A percentile compares a stretch with the other conserved stretches of the same genome.
Conservation (phyloP, 2,113 vertebrate species). For the Prionailurus viverrinus region DNA sequence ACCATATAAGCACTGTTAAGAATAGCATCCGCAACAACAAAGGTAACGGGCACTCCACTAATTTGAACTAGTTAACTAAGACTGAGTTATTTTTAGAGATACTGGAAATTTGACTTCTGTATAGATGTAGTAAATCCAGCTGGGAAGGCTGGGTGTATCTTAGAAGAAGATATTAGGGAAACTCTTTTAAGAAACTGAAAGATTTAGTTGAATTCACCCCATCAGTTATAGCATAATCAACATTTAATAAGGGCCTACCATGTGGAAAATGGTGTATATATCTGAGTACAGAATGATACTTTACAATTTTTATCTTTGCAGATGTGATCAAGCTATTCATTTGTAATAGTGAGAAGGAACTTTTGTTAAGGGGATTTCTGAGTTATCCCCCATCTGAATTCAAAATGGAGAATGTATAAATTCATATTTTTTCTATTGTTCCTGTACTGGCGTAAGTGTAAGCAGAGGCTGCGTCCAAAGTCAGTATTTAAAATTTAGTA, state of each 20-base stretch:
- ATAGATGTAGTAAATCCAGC: not conserved
- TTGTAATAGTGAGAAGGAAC: not conserved
- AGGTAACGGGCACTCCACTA: not conserved
- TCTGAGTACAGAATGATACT: not conserved
- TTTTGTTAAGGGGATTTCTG: not conserved
- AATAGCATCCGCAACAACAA: not conserved
- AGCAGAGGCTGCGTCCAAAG: slow-evolving; percentile 31
- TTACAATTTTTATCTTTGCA: not conserved
- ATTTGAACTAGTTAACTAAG: not conserved
- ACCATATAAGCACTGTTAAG: not conserved
- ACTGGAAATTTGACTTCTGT: not conserved
- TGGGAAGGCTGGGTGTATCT: not conserved
- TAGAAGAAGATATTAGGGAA: not conserved
- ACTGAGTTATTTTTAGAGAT: not conserved
- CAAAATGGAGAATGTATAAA: not conserved
- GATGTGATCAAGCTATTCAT: not conserved
- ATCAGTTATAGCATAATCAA: not conserved
- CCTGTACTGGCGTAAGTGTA: not conserved
- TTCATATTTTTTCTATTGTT: slow-evolving; percentile 29
- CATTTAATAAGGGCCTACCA: not conserved
- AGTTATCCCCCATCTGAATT: not conserved
- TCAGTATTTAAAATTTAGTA: slow-evolving; percentile 12
- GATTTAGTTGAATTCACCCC: not conserved
- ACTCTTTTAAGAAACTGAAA: not conserved
- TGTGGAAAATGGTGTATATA: not conserved